These are phyloP conservation scores for Pseudopipra pipra DNA, from an alignment of 2,113 vertebrate species.

Conservation along the genomic window DNA sequence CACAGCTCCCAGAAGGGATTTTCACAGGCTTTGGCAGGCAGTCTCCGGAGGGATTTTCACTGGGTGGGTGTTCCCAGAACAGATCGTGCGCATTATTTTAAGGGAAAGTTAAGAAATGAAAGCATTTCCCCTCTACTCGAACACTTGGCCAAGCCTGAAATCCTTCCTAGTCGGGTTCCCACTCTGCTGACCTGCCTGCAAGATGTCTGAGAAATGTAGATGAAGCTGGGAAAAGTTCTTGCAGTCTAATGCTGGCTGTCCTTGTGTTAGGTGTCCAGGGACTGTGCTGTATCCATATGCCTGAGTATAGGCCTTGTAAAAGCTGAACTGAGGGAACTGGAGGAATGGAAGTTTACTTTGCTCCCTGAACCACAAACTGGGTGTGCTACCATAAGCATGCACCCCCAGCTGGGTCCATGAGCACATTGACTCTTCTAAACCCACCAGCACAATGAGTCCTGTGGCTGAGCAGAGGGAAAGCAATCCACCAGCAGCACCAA, in stretches of 20 bases:
- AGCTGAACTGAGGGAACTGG: background rate
- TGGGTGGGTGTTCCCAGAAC: slow-evolving; percentile 53
- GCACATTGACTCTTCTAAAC: background rate
- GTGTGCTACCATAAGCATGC: background rate
- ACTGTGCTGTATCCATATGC: background rate
- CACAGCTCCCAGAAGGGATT: slow-evolving; percentile 57
- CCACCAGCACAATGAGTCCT: background rate
- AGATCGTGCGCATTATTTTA: slow-evolving; percentile 12
- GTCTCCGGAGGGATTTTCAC: slow-evolving; percentile 58
- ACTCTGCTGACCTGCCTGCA: background rate
- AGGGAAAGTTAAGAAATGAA: slow-evolving; percentile 52
- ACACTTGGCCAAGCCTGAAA: background rate
- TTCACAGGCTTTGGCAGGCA: slow-evolving; percentile 65
- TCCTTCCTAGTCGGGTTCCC: accelerated
- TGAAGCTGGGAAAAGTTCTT: background rate
- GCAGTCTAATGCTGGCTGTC: background rate
- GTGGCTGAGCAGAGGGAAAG: background rate
- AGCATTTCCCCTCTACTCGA: background rate
- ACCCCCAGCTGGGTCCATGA: background rate
- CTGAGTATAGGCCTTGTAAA: background rate
- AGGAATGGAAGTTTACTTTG: background rate
- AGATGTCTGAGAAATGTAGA: background rate
- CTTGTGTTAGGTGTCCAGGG: background rate
- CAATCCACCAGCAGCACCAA: background rate
- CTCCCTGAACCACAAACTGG: background rate